Percentiles rank a stretch among this genome's conserved stretches.
Conservation (phyloP, 2,113 vertebrate species). For the Crotalus tigris region DNA sequence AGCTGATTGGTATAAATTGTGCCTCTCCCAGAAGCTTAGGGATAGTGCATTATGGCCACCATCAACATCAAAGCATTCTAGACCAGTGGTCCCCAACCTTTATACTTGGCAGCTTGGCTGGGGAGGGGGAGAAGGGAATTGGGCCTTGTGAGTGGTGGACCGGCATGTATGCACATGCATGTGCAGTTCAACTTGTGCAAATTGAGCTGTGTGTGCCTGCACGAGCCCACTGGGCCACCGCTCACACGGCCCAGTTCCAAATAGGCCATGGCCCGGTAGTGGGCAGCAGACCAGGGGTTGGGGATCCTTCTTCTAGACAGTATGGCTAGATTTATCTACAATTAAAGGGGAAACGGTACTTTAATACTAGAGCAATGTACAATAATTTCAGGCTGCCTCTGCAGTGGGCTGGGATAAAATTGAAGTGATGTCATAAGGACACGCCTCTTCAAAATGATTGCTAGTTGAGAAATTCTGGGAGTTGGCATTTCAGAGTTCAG, state of each 20-base stretch:
- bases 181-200: neutral
- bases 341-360: neutral
- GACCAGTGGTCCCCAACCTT: neutral
- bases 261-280: neutral
- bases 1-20: neutral
- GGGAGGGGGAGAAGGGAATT: neutral
- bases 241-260: neutral
- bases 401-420: neutral
- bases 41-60: neutral
- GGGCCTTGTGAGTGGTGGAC: neutral
- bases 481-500: neutral
- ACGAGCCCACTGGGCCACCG: too few relatives aligned
- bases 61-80: neutral
- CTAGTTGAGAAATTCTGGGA: neutral
- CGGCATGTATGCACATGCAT: rapidly evolving
- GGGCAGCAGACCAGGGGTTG: neutral
- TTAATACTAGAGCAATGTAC: neutral
- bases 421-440: neutral
- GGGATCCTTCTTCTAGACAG: neutral
- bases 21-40: neutral
- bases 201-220: neutral
- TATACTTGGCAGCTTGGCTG: neutral
- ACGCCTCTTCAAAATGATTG: neutral
- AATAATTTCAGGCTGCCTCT: neutral
- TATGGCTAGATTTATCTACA: neutral